phyloP scores from a whole-genome alignment of 2,113 vertebrate genomes.

The Plestiodon gilberti region DNA sequence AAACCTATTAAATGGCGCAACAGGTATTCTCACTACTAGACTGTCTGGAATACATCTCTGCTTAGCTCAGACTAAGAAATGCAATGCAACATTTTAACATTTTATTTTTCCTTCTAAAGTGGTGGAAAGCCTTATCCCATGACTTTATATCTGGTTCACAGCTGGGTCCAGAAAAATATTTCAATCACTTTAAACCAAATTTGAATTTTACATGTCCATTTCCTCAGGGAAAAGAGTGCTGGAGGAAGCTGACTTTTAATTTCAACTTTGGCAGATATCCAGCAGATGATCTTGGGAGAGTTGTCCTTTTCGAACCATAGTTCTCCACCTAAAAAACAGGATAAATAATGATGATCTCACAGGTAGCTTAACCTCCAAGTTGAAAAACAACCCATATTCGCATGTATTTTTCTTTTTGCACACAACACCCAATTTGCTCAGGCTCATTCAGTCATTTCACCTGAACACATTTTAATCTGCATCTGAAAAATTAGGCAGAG shows the following conservation, averaged over 20 bases:
- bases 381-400: not conserved
- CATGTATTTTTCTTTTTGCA: not conserved
- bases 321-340: not conserved
- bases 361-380: not conserved
- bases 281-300: not conserved
- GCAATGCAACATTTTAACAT: not conserved
- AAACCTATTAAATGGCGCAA: not conserved
- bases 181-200: too few species aligned
- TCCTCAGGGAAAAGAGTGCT: not conserved
- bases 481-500: not conserved
- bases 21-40: not conserved
- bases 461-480: accelerated
- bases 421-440: not conserved
- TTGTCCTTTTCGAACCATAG: not conserved
- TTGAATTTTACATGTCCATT: not conserved
- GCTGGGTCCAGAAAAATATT: not conserved
- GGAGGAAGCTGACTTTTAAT: too few species aligned
- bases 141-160: not conserved
- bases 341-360: not conserved
- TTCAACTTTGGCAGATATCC: not conserved
- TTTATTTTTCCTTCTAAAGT: not conserved
- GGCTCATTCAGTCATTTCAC: accelerated
- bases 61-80: not conserved
- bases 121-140: not conserved
- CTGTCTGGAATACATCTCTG: not conserved